Evolutionary conservation across 2,888 invertebrate species (phyloP), one percentile per base, ranked within the genome.

Genomic region (Archips crataeganus): DNA sequence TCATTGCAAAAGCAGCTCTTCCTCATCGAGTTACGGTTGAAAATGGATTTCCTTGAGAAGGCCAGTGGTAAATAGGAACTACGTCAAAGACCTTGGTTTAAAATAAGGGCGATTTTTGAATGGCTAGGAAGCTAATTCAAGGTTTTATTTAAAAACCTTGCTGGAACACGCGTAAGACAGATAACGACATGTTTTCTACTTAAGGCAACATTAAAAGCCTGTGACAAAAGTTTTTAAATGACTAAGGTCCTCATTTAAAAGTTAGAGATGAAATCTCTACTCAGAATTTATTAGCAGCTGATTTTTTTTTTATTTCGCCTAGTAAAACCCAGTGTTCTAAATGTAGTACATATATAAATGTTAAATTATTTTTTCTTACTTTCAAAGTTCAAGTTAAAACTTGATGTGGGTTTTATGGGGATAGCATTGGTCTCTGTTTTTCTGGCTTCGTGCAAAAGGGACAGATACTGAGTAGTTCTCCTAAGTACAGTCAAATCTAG

Each of bases 1-100:
- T 92, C 94, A 4, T 80, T 95, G 54, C 95, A 95, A 78, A 95
- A 94, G 73, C 95, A 95, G 77, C 87, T 95, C 67, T 95, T 95
- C 77, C 81, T 95, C 1, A 92, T 95, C 4, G 95, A 95, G 82
- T 77, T 95, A 74, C 83, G 94, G 77, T 84, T 95, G 78, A 94
- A 95, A 82, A 95, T 95, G 95, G 95, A 95, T 82, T 94, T 94
- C 80, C 82, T 95, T 66, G 94, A 95, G 80, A 94, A 95, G 79
- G 94, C 93, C 8, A 89, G 91, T 82, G 92, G 89, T 70, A 94
- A 95, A 80, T 91, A 85, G 83, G 23, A 11, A 10, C 51, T 57
- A 8, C 32, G 11, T 57, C 32, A 32, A 11, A 32, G 3, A 57
- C 32, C 32, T 54, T 57, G 4, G 23, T 32, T 9, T 10, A 32